phyloP scores from a whole-genome alignment of 2,113 vertebrate species.

The Todiramphus chloris region DNA sequence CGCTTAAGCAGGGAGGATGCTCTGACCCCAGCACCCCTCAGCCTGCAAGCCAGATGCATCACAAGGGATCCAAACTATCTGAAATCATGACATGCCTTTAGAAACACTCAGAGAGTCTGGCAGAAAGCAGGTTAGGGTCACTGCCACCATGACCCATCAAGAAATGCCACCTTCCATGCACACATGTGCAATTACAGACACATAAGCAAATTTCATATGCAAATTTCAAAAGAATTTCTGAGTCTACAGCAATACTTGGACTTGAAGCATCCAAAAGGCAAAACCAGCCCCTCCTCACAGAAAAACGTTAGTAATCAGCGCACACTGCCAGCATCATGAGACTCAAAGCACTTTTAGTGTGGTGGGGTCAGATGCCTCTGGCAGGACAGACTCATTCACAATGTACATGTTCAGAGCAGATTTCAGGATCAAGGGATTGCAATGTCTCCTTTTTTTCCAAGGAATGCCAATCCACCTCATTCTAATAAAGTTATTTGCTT shows the following conservation, averaged over 20 bases:
- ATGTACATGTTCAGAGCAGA: background rate
- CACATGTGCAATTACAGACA: background rate
- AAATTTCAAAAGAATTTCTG: background rate
- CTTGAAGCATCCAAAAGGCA: background rate
- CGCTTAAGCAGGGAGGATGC: background rate
- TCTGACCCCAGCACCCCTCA: background rate
- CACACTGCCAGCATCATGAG: background rate
- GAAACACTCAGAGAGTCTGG: background rate
- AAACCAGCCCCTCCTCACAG: background rate
- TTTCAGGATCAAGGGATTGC: background rate
- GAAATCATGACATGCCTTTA: fast-evolving
- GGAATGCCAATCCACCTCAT: background rate
- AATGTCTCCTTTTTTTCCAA: background rate
- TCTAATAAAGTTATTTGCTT: background rate
- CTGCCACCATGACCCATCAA: background rate
- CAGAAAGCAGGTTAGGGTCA: background rate
- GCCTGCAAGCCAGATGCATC: background rate
- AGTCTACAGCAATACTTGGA: background rate
- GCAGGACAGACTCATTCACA: background rate
- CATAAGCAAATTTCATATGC: background rate
- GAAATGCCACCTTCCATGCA: background rate
- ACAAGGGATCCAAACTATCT: background rate
- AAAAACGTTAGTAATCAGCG: background rate
- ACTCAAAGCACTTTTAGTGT: background rate
- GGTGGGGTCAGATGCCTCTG: background rate